These are phyloP conservation scores for Tethea ocularis DNA, from an alignment of 2,888 invertebrate genomes.

Conservation along the genomic window DNA sequence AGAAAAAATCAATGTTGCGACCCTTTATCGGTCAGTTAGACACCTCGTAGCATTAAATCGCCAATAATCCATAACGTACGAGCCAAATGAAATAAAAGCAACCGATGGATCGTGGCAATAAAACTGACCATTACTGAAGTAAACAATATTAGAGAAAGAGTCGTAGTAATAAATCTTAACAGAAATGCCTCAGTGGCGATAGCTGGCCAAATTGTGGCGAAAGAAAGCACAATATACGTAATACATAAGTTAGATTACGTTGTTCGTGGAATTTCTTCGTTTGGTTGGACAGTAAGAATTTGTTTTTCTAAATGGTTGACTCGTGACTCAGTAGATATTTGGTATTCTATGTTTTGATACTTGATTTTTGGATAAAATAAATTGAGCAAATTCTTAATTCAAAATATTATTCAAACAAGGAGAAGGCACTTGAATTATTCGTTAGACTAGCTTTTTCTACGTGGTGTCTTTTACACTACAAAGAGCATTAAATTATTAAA, in stretches of 20 bases:
- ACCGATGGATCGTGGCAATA: constrained; percentile 65
- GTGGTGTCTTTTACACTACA: not conserved
- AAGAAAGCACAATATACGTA: constrained; percentile 58
- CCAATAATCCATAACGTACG: constrained; percentile 48
- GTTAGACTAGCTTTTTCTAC: too few species aligned
- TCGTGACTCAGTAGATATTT: constrained; percentile 12
- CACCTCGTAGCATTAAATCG: constrained; percentile 15
- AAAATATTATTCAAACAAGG: too few species aligned
- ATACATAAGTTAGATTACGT: constrained; percentile 61
- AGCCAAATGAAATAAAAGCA: constrained; percentile 64
- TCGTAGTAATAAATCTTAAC: constrained; percentile 69
- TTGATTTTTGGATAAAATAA: not conserved
- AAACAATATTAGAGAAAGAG: constrained; percentile 79
- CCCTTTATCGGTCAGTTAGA: constrained; percentile 13
- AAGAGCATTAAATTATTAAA: not conserved
- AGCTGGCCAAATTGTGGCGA: constrained; percentile 69
- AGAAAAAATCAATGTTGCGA: constrained; percentile 1
- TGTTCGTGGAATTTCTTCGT: constrained; percentile 44
- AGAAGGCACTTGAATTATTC: too few species aligned
- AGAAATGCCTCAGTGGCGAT: constrained; percentile 67
- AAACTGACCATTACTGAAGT: constrained; percentile 74
- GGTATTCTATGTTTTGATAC: not conserved
- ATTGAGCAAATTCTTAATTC: not conserved
- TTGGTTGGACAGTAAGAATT: constrained; percentile 30
- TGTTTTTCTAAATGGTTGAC: constrained; percentile 29